Evolutionary conservation across 2,113 vertebrate genomes (phyloP).

Genomic region (Nothobranchius kuhntae): DNA sequence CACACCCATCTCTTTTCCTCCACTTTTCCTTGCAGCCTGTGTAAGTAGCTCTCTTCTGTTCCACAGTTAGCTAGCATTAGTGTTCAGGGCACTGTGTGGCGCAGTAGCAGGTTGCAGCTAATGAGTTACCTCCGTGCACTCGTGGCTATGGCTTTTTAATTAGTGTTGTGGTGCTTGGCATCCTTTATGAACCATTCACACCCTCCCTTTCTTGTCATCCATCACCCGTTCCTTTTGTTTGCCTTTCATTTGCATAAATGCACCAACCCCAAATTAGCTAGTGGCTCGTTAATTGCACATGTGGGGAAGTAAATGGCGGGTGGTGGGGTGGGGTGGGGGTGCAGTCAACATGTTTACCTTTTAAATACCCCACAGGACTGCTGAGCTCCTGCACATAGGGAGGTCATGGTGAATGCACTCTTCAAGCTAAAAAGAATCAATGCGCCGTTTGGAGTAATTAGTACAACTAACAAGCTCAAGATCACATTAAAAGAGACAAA

Average conservation of each 20-base stretch:
- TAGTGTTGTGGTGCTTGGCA: constrained; percentile 76
- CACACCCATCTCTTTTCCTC: constrained; percentile 54
- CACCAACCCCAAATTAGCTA: constrained; percentile 76
- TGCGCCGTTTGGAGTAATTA: constrained; percentile 73
- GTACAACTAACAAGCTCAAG: constrained; percentile 66
- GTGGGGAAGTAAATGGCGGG: constrained; percentile 73
- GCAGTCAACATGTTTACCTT: constrained; percentile 76
- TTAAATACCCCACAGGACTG: constrained; percentile 73
- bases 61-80: constrained; percentile 43
- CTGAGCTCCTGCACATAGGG: constrained; percentile 63
- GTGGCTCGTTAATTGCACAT: constrained; percentile 76
- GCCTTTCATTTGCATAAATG: constrained; percentile 80
- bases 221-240: constrained; percentile 78
- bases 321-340: constrained; percentile 39
- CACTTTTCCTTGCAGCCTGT: constrained; percentile 15
- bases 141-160: constrained; percentile 82
- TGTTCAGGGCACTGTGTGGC: constrained; percentile 36
- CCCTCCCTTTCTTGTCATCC: constrained; percentile 66
- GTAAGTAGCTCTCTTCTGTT: constrained; percentile 39
- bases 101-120: constrained; percentile 65
- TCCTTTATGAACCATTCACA: constrained; percentile 71
- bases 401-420: constrained; percentile 61
- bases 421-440: constrained; percentile 59
- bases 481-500: constrained; percentile 41
- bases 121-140: constrained; percentile 77